phyloP scores from a whole-genome alignment of 2,113 vertebrate genomes.

The Illadopsis cleaveri region DNA sequence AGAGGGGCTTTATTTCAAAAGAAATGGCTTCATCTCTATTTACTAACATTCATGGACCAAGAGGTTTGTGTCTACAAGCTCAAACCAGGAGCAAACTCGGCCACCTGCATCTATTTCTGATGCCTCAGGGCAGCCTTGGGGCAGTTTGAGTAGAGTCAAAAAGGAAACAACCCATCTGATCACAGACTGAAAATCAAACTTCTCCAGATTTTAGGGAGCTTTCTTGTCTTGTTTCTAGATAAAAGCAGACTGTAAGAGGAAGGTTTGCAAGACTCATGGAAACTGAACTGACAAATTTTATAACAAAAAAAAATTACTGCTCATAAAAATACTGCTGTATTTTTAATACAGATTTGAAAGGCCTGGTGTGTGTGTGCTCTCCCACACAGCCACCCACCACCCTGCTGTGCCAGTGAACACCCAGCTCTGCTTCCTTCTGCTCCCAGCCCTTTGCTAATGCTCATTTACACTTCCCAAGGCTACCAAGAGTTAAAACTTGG shows the following conservation, averaged over 20 bases:
- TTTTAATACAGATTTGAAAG: background rate
- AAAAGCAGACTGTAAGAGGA: background rate
- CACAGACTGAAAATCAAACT: background rate
- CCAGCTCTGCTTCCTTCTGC: background rate
- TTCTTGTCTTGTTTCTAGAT: background rate
- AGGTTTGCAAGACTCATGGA: background rate
- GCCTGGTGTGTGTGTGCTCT: background rate
- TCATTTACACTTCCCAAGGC: background rate
- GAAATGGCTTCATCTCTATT: background rate
- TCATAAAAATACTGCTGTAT: background rate
- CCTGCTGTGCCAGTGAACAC: background rate
- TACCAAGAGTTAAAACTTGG: background rate
- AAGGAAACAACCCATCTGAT: background rate
- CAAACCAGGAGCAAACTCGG: background rate
- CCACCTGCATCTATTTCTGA: background rate
- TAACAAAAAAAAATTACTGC: background rate
- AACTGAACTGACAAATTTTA: background rate
- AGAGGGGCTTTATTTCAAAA: background rate
- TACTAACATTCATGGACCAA: background rate
- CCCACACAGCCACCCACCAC: constrained; percentile 18
- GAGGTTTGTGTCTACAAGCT: background rate
- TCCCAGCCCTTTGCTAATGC: background rate
- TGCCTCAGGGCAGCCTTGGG: background rate
- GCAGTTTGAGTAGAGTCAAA: background rate
- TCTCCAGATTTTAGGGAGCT: background rate